Percentiles rank a stretch among this genome's conserved stretches.
Evolutionary conservation across 2,797 vertebrate species (phyloP).

Genomic region (Melanotaenia parkinsoni): DNA sequence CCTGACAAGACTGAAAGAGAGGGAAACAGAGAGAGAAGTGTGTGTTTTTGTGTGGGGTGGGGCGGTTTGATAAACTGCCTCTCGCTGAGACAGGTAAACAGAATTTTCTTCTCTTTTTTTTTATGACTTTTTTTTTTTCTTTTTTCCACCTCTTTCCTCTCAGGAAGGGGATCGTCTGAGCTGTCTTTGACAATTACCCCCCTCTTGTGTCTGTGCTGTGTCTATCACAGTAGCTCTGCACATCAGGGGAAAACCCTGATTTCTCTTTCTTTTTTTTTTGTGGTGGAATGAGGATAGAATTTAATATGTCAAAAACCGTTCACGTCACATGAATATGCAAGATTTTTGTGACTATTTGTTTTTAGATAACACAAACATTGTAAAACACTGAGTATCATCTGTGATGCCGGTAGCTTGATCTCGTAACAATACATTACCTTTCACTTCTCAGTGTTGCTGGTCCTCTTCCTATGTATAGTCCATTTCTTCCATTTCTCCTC

Average conservation of each 20-base stretch:
- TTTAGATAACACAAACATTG: too few species aligned
- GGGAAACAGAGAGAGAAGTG: conserved; percentile 17
- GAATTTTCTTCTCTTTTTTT: conserved; percentile 33
- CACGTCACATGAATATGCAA: background rate
- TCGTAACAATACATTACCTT: too few species aligned
- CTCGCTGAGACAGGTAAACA: conserved; percentile 63
- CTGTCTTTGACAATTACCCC: conserved; percentile 65
- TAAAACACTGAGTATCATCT: too few species aligned
- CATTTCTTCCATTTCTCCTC: too few species aligned
- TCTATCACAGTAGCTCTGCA: conserved; percentile 40
- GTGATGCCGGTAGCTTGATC: too few species aligned
- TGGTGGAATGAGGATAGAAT: background rate
- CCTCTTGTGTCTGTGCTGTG: conserved; percentile 49
- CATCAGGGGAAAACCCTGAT: conserved; percentile 36
- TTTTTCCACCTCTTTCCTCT: conserved; percentile 30
- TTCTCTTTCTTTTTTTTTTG: background rate
- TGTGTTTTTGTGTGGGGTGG: background rate
- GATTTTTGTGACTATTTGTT: too few species aligned
- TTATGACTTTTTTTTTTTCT: conserved; percentile 29
- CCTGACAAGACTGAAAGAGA: conserved; percentile 56
- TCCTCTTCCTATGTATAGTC: too few species aligned
- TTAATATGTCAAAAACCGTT: background rate
- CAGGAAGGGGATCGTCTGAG: conserved; percentile 40
- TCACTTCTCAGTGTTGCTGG: too few species aligned
- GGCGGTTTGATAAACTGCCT: conserved; percentile 52